Base-by-base conservation (phyloP, 2,888 invertebrate genomes). In the Cerceris ruficornis region DNA sequence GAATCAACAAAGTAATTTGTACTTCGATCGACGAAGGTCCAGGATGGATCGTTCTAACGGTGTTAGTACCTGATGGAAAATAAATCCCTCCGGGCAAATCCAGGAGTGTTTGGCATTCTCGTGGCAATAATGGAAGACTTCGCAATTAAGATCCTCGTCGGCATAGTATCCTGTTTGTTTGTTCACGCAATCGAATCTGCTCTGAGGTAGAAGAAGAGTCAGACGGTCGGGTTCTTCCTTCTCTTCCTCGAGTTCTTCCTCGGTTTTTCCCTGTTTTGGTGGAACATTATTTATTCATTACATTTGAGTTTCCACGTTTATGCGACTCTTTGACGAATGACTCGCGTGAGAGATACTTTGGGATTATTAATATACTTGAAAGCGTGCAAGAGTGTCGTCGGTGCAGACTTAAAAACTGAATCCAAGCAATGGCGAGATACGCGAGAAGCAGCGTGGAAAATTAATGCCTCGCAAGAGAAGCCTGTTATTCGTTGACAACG, bases 111-210 rank as follows among this genome's bases (percentile, higher is more conserved):
- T 96, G 52, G 96, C 96, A 86, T 96, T 96, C 86, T 97, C 98
- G 90, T 98, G 97, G 90, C 98, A 98, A 92, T 98, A 98, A 91
- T 98, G 98, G 95, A 98, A 98, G 52, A 98, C 97, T 93, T 98
- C 98, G 90, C 98, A 98, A 88, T 95, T 95, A 39, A 98, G 94
- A 58, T 96, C 96, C 88, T 97, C 96, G 89, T 98, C 98, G 41
- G 98, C 98, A 90, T 98, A 98, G 93, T 98, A 98, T 8, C 98
- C 98, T 11, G 97, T 96, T 90, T 96, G 96, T 90, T 96, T 96
- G 87, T 94, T 95, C 52, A 94, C 94, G 91, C 98, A 98, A 89
- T 95, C 94, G 92, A 98, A 98, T 91, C 96, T 96, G 77, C 97
- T 97, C 91, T 97, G 96, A 68, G 96, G 96, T 75, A 98, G 94